phyloP scores from a whole-genome alignment of 64 coral and sea anemone genomes.

The Pocillopora verrucosa region DNA sequence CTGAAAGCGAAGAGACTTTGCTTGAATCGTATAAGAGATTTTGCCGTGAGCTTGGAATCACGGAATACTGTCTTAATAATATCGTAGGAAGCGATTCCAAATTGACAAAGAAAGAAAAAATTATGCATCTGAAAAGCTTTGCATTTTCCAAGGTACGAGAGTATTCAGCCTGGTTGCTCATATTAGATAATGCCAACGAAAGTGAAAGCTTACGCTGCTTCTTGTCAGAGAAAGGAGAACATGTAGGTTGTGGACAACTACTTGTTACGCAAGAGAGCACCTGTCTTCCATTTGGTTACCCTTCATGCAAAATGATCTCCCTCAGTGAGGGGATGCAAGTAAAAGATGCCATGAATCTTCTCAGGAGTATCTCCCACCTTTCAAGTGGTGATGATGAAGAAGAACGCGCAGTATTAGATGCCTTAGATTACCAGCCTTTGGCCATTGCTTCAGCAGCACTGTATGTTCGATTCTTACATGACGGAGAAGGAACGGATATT shows the following conservation, averaged over 20 bases:
- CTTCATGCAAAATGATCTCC: neutral
- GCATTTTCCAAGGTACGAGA: neutral
- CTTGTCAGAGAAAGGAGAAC: neutral
- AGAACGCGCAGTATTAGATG: neutral
- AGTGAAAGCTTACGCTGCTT: neutral
- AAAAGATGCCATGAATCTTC: neutral
- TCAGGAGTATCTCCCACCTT: neutral
- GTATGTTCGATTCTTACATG: neutral
- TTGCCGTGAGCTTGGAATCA: neutral
- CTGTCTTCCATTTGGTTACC: neutral
- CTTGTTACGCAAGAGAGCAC: constrained; percentile 14
- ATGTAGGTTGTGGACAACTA: neutral
- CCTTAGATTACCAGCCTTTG: constrained; percentile 8
- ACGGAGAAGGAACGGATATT: neutral
- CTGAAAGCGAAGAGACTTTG: constrained; percentile 25
- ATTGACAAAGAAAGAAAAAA: neutral
- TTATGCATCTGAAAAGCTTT: neutral
- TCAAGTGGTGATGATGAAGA: neutral
- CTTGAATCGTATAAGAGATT: constrained; percentile 39
- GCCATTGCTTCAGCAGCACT: constrained; percentile 21
- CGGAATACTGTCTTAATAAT: neutral
- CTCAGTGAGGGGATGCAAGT: constrained; percentile 12
- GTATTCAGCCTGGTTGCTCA: constrained; percentile 35
- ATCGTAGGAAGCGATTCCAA: neutral
- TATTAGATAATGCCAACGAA: neutral